Conservation (phyloP, 2,113 vertebrate species). For the Perca fluviatilis region DNA sequence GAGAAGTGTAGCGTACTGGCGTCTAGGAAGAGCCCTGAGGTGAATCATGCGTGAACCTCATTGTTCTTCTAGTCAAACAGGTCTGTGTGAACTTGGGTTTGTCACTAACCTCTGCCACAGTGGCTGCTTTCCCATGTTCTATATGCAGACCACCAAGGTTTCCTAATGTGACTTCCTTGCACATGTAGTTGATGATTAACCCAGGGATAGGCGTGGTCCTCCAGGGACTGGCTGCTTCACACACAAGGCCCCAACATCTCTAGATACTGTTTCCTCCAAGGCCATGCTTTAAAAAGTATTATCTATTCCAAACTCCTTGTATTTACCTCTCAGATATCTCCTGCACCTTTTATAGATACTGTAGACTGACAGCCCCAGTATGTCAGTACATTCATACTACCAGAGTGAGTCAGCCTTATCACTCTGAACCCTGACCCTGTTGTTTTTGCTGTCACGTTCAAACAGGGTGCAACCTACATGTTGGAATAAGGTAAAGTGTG, state of each 20-base stretch:
- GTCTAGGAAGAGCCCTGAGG: conserved; percentile 71
- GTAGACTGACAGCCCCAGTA: background rate
- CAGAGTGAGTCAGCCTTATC: conserved; percentile 50
- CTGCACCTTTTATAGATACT: background rate
- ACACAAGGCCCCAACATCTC: conserved; percentile 22
- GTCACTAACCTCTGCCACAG: conserved; percentile 65
- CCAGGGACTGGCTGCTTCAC: conserved; percentile 1
- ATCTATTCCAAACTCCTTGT: background rate
- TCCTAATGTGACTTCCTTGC: conserved; percentile 55
- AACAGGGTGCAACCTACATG: conserved; percentile 36
- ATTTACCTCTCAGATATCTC: conserved; percentile 8
- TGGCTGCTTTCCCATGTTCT: conserved; percentile 73
- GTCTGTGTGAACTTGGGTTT: conserved; percentile 53
- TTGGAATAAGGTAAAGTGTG: conserved; percentile 35
- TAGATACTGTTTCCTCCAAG: conserved; percentile 5
- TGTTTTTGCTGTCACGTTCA: conserved; percentile 53
- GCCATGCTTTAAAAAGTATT: background rate
- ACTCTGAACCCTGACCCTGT: conserved; percentile 59
- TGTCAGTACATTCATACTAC: conserved; percentile 25
- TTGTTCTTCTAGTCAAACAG: conserved; percentile 77
- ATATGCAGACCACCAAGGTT: conserved; percentile 60
- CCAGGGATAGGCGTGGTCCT: conserved; percentile 50
- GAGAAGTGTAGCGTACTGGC: conserved; percentile 45
- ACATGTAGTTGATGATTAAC: conserved; percentile 63
- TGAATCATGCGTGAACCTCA: conserved; percentile 79